Evolutionary conservation across 2,888 invertebrate species (phyloP), one percentile per base, ranked within the genome.

Genomic region (Epinotia demarniana): DNA sequence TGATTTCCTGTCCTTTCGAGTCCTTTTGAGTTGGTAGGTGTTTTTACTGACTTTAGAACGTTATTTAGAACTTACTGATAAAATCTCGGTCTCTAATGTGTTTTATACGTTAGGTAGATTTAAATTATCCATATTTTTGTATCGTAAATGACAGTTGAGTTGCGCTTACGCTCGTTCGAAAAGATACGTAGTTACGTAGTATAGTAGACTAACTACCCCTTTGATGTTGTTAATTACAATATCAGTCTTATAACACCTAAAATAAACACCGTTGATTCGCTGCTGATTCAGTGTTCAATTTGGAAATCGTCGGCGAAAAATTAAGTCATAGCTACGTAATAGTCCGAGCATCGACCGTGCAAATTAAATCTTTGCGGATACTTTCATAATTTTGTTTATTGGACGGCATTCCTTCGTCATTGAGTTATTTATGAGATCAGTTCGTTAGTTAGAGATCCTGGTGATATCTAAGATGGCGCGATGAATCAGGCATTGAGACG

Each of bases 371-470:
- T 53, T 46, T 43, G 49, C 33, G 67, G 18, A 57, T 57, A 68
- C 67, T 68, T 68, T 68, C 67, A 57, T 68, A 67, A 67, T 68
- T 57, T 57, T 19, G 39, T 57, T 68, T 68, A 57, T 68, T 57
- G 57, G 43, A 8, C 57, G 43, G 39, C 67, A 57, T 68, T 68
- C 67, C 39, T 57, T 13, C 13, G 57, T 18, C 33, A 27, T 18
- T 43, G 67, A 39, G 57, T 49, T 58, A 58, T 58, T 67, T 57
- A 23, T 39, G 39, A 57, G 57, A 68, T 43, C 16, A 57, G 9
- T 9, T 57, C 23, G 43, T 19, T 2, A 46, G 16, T 23, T 16
- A 23, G 46, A 66, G 53, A 27, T 53, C 27, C 63, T 63, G 62
- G 19, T 66, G 16, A 53, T n/a, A 66, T 53, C 19, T 11, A 66